Base-by-base conservation (phyloP, 2,113 vertebrate species). In the Prunella fulvescens region DNA sequence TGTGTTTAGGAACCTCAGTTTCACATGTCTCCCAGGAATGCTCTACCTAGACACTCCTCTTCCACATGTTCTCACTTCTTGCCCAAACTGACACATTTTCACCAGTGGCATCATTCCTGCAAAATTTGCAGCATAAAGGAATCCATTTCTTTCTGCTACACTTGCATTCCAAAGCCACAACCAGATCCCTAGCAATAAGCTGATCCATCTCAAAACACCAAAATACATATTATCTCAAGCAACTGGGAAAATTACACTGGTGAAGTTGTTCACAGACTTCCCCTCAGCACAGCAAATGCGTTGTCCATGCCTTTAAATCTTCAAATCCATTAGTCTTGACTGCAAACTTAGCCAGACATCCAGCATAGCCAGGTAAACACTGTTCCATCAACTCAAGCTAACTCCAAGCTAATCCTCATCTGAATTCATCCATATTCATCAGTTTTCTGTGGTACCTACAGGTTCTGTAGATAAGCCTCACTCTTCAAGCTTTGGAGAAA, bases 391-490 rank as follows among this genome's bases (percentile, higher is more conserved):
- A 65, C 19, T 70, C 47, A 61, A 86, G n/a, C 14, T 44, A 72
- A 58, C 20, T 67, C 33, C 29, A 71, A 29, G 26, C 24, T 61
- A 28, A 65, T 40, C 42, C 45, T 57, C 45, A 53, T 54, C 39
- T 50, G 26, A 86, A 61, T 81, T 87, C 24, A 66, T 70, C 10
- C 60, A 66, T 13, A 42, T 78, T 81, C 42, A 56, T 48, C 65
- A 28, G 28, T 78, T 88, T 74, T 57, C 25, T 11, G 6, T 40
- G 37, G 35, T 48, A 72, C 19, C 31, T 89, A 44, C 10, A 62
- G 22, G 47, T 91, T 48, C 54, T 14, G 10, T 3, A 60, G 37
- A 45, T 35, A 54, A 86, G 37, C 37, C 8, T 61, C 0, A 0
- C 18, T 65, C 40, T 65, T 61, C 47, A 40, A 14, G 17, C 42